Conservation (phyloP, 2,113 vertebrate genomes). For the Lampris incognitus region DNA sequence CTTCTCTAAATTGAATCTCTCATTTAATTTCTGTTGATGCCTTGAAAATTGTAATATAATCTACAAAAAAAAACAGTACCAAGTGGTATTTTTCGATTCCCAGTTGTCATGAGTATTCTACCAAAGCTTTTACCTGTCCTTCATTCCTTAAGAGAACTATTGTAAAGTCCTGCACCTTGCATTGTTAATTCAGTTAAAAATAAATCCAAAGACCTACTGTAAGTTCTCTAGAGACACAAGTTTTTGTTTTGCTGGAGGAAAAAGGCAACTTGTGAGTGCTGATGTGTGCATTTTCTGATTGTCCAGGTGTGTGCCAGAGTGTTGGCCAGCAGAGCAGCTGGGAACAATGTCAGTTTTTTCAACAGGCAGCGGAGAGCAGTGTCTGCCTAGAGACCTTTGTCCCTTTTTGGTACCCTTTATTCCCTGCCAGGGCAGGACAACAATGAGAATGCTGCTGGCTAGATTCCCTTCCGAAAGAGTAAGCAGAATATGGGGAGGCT, state of each 20-base stretch:
- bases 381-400: slow-evolving; percentile 72
- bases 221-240: neutral
- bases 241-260: slow-evolving; percentile 22
- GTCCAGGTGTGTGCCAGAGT: slow-evolving; percentile 54
- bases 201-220: slow-evolving; percentile 2
- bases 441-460: slow-evolving; percentile 82
- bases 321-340: slow-evolving; percentile 8
- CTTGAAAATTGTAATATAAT: too few species aligned
- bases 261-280: slow-evolving; percentile 44
- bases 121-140: neutral
- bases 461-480: slow-evolving; percentile 80
- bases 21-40: too few species aligned
- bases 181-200: neutral
- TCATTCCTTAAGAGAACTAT: neutral
- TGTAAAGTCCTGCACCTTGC: neutral
- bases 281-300: slow-evolving; percentile 56
- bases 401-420: slow-evolving; percentile 63
- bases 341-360: slow-evolving; percentile 62
- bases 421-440: slow-evolving; percentile 56
- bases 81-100: too few species aligned
- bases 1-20: too few species aligned
- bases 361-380: slow-evolving; percentile 34
- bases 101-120: neutral
- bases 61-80: too few species aligned
- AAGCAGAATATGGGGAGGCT: slow-evolving; percentile 75